These are phyloP conservation scores for Diaprepes abbreviatus DNA, from an alignment of 2,888 invertebrate species.

Conservation along the genomic window DNA sequence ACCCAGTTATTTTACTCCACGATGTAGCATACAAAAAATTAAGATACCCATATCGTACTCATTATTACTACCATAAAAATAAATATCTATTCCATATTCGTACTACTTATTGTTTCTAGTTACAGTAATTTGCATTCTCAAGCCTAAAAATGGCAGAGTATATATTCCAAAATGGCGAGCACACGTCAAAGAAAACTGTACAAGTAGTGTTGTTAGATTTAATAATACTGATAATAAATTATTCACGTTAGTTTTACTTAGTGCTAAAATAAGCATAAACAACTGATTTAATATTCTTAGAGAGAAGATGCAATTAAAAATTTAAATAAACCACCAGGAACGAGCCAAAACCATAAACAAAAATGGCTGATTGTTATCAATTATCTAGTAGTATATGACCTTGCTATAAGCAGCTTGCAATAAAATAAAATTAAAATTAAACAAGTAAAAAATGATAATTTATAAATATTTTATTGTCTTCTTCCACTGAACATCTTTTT, in stretches of 20 bases:
- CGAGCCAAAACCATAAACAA: no score
- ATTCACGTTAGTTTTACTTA: background rate
- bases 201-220: slow-evolving; percentile 1
- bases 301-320: no score
- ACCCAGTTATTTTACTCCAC: background rate
- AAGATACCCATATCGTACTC: background rate
- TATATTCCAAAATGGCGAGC: background rate
- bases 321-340: no score
- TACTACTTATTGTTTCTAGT: background rate
- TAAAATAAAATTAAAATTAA: no score
- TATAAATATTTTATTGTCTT: no score
- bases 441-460: no score
- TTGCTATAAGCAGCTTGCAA: no score
- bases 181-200: slow-evolving; percentile 1
- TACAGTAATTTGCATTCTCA: background rate
- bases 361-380: no score
- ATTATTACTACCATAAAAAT: background rate
- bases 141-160: background rate
- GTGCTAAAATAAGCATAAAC: background rate
- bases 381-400: no score
- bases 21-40: background rate
- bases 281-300: no score
- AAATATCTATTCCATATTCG: background rate
- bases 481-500: no score
- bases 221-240: background rate